Base-by-base conservation (phyloP, 2,888 invertebrate species). In the Orthosia gothica region DNA sequence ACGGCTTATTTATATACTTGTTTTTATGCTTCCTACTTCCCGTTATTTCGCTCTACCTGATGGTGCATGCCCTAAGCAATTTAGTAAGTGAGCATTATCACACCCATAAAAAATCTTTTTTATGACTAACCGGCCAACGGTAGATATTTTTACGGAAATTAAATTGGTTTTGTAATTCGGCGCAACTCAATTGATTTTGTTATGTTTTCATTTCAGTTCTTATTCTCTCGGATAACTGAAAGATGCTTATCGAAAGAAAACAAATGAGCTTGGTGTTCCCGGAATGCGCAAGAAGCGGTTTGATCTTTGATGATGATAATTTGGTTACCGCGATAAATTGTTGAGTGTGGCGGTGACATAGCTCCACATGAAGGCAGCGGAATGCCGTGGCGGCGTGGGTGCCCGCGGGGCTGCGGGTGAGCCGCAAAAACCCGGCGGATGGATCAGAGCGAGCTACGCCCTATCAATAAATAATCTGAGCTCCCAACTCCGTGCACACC, bases 401-500 rank as follows among this genome's bases (percentile, higher is more conserved):
- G 40, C 40, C 40, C 9, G 7, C 40, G 7, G 40, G 7, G 1
- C 62, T 63, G 59, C 20, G 74, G 68, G 65, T 61, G 49, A 16
- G 61, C 50, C 73, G 40, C 82, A 71, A 85, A 82, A 78, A 82
- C 79, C 55, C 65, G 26, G 32, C 26, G 50, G 49, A 63, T 75
- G 70, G 72, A 75, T 79, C 58, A 70, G 62, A 63, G 62, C 62
- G 47, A 69, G 82, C 49, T 71, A 79, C 64, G 83, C 74, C 83
- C 75, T 66, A 67, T 79, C 79, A 76, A 85, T 84, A 79, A 83
- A 85, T 84, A 83, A 84, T 83, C 55, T 70, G 67, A 45, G 26
- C 67, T 70, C 23, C 45, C 52, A 65, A 69, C 55, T 64, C 57
- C 58, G 49, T 71, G 74, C 75, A 71, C 70, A 74, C 66, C 58